Percentiles rank a stretch among this genome's conserved stretches.
phyloP scores from a whole-genome alignment of 1,140 invertebrate genomes.

The Drosophila kohkoa region DNA sequence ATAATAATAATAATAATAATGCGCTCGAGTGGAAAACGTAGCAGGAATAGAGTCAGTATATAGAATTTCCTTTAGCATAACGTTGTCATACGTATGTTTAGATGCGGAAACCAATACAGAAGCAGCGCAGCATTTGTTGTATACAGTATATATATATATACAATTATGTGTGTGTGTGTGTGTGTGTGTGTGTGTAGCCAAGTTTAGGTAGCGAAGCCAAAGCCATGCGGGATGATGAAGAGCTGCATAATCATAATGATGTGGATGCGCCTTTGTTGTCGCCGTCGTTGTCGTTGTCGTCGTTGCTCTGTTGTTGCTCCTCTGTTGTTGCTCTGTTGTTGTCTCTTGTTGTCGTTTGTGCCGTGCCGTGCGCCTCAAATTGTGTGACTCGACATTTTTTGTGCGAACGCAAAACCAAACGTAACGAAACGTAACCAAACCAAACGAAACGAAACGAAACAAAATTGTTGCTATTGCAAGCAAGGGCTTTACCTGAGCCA shows the following conservation, averaged over 20 bases:
- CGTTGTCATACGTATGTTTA: conserved; percentile 22
- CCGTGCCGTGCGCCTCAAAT: neutral
- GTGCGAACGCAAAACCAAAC: neutral
- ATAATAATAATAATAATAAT: conserved; percentile 69
- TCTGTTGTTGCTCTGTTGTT: neutral
- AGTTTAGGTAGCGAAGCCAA: conserved; percentile 10
- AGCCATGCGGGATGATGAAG: conserved; percentile 26
- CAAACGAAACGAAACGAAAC: conserved; percentile 35
- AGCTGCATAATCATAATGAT: conserved; percentile 63
- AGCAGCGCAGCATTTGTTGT: conserved; percentile 2
- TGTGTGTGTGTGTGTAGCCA: conserved; percentile 23
- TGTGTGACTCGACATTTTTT: conserved; percentile 6
- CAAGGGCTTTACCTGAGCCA: conserved; percentile 44
- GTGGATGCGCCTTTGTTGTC: conserved; percentile 55
- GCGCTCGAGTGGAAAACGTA: conserved; percentile 76
- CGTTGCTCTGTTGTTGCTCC: too few species aligned
- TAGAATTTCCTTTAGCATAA: conserved; percentile 56
- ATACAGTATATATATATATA: neutral
- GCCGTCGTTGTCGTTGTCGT: conserved; percentile 10
- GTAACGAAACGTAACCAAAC: neutral
- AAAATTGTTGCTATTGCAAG: conserved; percentile 49
- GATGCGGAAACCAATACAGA: conserved; percentile 6
- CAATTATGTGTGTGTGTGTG: neutral
- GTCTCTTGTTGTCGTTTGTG: neutral
- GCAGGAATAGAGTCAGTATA: conserved; percentile 54